These are phyloP conservation scores for Gyrodactylus bullatarudis DNA, from an alignment of 1,140 invertebrate species.

Conservation along the genomic window DNA sequence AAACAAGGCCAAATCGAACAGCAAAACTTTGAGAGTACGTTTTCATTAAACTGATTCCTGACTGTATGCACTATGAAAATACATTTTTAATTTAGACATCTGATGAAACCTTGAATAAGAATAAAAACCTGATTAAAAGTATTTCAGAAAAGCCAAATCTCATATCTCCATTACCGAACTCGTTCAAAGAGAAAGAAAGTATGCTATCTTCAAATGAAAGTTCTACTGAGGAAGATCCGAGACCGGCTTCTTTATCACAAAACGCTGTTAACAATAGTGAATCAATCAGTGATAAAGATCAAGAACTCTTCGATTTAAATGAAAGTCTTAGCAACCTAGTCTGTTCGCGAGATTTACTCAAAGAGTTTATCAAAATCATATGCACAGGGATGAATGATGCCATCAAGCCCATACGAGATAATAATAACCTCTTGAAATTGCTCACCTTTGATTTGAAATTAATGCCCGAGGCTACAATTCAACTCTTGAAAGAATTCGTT, in stretches of 20 bases:
- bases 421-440: neutral
- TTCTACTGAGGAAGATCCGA: neutral
- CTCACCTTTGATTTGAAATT: neutral
- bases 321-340: neutral
- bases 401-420: neutral
- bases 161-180: neutral
- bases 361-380: neutral
- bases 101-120: too few species aligned
- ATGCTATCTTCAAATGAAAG: neutral
- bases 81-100: too few species aligned
- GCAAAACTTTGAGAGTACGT: too few species aligned
- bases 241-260: neutral
- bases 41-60: too few species aligned
- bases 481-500: neutral
- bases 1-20: too few species aligned
- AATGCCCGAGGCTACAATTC: neutral
- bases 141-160: neutral
- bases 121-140: neutral
- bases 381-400: neutral
- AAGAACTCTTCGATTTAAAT: neutral
- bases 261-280: too few species aligned
- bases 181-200: neutral
- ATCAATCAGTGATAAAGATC: too few species aligned
- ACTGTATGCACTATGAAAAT: too few species aligned
- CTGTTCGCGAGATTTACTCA: neutral